Conservation (phyloP, 2,797 vertebrate genomes). For the Hapalemur alaotrensis region DNA sequence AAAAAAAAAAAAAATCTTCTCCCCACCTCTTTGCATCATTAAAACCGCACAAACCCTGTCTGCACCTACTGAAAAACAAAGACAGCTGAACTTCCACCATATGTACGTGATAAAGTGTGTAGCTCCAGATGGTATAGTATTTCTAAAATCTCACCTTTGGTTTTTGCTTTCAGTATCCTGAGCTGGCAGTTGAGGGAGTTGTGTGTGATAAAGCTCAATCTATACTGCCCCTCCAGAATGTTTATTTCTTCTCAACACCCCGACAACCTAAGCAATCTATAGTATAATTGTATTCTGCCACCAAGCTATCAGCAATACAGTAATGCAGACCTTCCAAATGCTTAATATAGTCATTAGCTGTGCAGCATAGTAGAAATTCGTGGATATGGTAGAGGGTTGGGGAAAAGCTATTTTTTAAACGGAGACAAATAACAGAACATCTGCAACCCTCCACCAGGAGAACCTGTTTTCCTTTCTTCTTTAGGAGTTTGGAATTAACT, state of each 20-base stretch:
- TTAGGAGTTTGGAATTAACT: slow-evolving; percentile 46
- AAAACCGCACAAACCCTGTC: background rate
- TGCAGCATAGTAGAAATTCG: slow-evolving; percentile 51
- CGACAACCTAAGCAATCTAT: slow-evolving; percentile 41
- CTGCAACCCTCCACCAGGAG: slow-evolving; percentile 44
- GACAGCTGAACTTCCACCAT: slow-evolving; percentile 43
- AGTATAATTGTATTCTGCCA: slow-evolving; percentile 55
- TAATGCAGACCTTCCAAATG: slow-evolving; percentile 61
- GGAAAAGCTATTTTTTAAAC: slow-evolving; percentile 54
- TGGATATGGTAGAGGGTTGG: background rate
- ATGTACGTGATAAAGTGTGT: background rate
- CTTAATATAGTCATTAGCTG: slow-evolving; percentile 64
- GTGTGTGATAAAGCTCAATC: slow-evolving; percentile 10
- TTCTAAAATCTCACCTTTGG: background rate
- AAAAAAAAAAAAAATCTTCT: background rate
- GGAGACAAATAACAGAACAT: slow-evolving; percentile 63
- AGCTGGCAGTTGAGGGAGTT: background rate
- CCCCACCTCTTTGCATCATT: background rate
- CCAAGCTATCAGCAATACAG: slow-evolving; percentile 9
- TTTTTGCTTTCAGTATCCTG: slow-evolving; percentile 35
- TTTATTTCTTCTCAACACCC: slow-evolving; percentile 48
- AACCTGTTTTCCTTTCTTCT: slow-evolving; percentile 43
- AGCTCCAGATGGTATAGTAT: background rate
- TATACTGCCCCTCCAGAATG: slow-evolving; percentile 6
- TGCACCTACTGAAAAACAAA: slow-evolving; percentile 56